These are phyloP conservation scores for Anthonomus grandis DNA, from an alignment of 1,140 invertebrate genomes.

Conservation along the genomic window DNA sequence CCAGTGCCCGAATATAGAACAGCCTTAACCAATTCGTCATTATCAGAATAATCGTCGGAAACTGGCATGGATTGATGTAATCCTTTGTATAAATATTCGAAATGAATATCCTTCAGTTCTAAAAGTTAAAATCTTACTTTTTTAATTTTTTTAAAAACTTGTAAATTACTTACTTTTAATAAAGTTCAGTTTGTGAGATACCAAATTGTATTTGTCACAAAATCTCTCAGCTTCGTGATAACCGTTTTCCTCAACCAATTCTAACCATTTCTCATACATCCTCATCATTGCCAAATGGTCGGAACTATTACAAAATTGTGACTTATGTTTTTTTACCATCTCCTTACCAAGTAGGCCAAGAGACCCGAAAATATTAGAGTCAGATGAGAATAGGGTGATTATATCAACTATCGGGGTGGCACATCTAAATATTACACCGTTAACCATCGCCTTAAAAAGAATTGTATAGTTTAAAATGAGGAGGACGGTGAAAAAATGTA, in stretches of 20 bases:
- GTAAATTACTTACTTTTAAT: constrained; percentile 39
- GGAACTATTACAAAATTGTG: constrained; percentile 31
- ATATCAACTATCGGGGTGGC: constrained; percentile 47
- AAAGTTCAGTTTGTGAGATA: constrained; percentile 38
- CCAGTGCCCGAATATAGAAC: constrained; percentile 44
- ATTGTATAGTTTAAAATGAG: background rate
- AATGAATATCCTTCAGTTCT: constrained; percentile 44
- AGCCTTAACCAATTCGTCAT: constrained; percentile 44
- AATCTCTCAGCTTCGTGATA: constrained; percentile 24
- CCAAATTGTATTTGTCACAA: constrained; percentile 34
- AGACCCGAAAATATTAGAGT: constrained; percentile 39
- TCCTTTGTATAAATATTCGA: constrained; percentile 42
- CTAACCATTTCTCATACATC: constrained; percentile 42
- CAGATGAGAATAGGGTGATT: constrained; percentile 41
- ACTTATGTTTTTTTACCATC: constrained; percentile 31
- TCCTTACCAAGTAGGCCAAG: constrained; percentile 33
- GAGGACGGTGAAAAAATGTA: background rate
- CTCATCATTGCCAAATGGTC: constrained; percentile 46
- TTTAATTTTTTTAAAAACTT: background rate
- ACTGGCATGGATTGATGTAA: constrained; percentile 34
- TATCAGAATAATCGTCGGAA: constrained; percentile 42
- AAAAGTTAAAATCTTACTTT: constrained; percentile 22
- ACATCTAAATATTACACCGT: constrained; percentile 56
- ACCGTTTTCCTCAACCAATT: constrained; percentile 32
- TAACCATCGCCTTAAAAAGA: constrained; percentile 49